Base-by-base conservation (phyloP, 2,113 vertebrate species). In the Apeltes quadracus region DNA sequence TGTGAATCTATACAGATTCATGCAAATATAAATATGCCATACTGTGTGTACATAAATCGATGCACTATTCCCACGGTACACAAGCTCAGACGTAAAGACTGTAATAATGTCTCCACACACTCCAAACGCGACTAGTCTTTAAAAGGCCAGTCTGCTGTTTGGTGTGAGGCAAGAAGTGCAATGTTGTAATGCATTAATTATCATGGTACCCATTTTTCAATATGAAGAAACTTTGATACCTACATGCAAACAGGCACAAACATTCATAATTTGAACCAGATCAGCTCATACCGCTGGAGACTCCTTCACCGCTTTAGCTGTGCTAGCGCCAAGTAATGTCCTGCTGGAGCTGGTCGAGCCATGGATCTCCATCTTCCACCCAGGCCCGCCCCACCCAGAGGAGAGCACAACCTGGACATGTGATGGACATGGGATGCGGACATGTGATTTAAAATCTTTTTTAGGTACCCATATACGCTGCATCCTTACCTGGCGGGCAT, bases 401-500 rank as follows among this genome's bases (percentile, higher is more conserved):
- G 83, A 87, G 5, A 89, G 57, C 12, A 79, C 46, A 2, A 79
- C 77, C 90, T 90, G 74, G 34, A 65, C 55, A 53, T 2, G 0
- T 10, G 1, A 7, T 1, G 1, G 32, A 34, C 16, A n/a, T 32
- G 13, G 5, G 5, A 13, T 36, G 15, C 11, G 18, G 44, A 57
- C 11, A 34, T 14, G 23, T 13, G 15, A 32, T 16, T 57, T 32
- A 3, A n/a, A 9, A 53, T 14, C 1, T 14, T 53, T 25, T 48
- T 51, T 22, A 23, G 9, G 1, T 38, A 5, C 25, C 14, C 16
- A 6, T 23, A 7, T 51, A 5, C 13, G 10, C 5, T 39, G 16
- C 27, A 20, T 56, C 38, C n/a, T 51, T 46, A 91, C 93, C 55
- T 94, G 92, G 0, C 95, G 95, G 38, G 81, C 85, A 3, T 97